phyloP scores from a whole-genome alignment of 2,797 vertebrate species.

The Antennarius maculatus region DNA sequence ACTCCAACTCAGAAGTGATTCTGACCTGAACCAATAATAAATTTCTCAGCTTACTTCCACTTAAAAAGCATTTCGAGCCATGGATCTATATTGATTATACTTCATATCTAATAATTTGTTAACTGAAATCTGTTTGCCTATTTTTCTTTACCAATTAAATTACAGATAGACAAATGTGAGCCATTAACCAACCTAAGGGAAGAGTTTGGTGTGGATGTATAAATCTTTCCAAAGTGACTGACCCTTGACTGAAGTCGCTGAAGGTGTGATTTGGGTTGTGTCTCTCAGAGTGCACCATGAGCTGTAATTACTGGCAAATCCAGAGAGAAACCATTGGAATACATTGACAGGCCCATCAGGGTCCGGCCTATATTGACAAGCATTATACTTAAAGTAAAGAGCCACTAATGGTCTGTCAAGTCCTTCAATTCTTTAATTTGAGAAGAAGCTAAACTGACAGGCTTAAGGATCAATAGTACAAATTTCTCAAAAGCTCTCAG shows the following conservation, averaged over 20 bases:
- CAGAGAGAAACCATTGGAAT: constrained; percentile 6
- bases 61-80: constrained; percentile 10
- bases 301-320: constrained; percentile 2
- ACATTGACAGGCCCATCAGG: constrained; percentile 1
- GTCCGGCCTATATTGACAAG: neutral
- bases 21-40: neutral
- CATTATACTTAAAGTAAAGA: neutral
- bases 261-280: neutral
- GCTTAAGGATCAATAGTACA: neutral
- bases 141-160: no score
- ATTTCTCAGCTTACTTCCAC: neutral
- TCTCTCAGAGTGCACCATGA: neutral
- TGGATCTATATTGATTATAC: constrained; percentile 2
- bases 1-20: no score
- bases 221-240: neutral
- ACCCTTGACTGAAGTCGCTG: neutral
- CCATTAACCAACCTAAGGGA: neutral
- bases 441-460: neutral
- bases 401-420: neutral
- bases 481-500: neutral
- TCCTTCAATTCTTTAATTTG: constrained; percentile 1
- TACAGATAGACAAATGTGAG: neutral
- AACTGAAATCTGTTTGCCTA: neutral
- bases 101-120: constrained; percentile 4
- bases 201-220: neutral